Percentiles rank a stretch among this genome's conserved stretches.
These are phyloP conservation scores for Silurus asotus DNA, from an alignment of 2,113 vertebrate species.

Conservation along the genomic window DNA sequence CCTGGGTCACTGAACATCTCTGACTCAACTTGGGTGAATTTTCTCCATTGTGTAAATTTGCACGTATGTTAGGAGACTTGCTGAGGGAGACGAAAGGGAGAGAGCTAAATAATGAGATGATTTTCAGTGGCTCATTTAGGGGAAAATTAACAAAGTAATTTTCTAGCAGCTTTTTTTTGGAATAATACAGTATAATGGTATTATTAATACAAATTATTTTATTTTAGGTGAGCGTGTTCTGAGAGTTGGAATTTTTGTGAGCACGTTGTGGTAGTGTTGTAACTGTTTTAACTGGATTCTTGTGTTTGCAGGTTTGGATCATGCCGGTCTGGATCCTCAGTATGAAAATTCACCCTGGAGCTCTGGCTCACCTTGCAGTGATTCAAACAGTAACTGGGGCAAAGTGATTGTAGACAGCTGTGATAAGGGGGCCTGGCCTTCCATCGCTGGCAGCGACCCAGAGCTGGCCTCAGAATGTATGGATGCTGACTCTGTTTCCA, in stretches of 20 bases:
- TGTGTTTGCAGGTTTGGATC: slow-evolving; percentile 82
- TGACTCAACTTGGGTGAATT: not conserved
- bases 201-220: no score
- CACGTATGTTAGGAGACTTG: not conserved
- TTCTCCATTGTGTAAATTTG: not conserved
- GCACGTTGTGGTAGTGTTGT: not conserved
- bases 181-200: no score
- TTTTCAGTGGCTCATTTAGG: not conserved
- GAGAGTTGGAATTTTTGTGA: no score
- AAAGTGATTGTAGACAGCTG: slow-evolving; percentile 88
- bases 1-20: not conserved
- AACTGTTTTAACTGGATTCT: not conserved
- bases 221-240: not conserved
- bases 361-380: slow-evolving; percentile 85
- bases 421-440: slow-evolving; percentile 85
- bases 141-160: not conserved
- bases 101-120: not conserved
- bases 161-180: not conserved
- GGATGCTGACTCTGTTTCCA: slow-evolving; percentile 91
- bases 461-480: slow-evolving; percentile 93
- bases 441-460: slow-evolving; percentile 83
- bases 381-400: slow-evolving; percentile 90
- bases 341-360: slow-evolving; percentile 95
- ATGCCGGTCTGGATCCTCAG: slow-evolving; percentile 87
- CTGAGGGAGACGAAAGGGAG: not conserved